phyloP scores from a whole-genome alignment of 2,888 invertebrate genomes.

The Melanargia galathea region DNA sequence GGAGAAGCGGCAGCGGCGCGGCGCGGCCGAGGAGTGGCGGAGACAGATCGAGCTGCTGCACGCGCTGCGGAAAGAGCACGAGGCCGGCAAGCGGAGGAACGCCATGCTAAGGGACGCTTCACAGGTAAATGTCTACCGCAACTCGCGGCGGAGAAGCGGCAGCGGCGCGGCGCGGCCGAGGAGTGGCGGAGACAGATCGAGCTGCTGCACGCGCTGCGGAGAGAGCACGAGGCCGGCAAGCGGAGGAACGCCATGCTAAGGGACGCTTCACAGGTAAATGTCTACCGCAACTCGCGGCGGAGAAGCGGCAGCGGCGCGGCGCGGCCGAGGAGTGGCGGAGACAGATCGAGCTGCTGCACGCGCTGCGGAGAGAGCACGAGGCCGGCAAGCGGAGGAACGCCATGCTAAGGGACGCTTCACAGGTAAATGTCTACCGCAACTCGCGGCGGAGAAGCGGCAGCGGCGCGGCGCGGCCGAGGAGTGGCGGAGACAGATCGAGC shows the following conservation, averaged over 20 bases:
- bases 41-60: slow-evolving; percentile 52
- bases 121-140: slow-evolving; percentile 54
- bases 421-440: too few species aligned
- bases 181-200: slow-evolving; percentile 53
- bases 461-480: too few species aligned
- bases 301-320: too few species aligned
- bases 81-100: slow-evolving; percentile 53
- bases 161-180: slow-evolving; percentile 51
- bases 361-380: too few species aligned
- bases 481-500: too few species aligned
- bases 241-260: slow-evolving; percentile 52
- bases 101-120: slow-evolving; percentile 59
- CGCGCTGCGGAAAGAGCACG: slow-evolving; percentile 50
- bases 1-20: slow-evolving; percentile 54
- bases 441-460: too few species aligned
- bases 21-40: slow-evolving; percentile 53
- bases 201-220: slow-evolving; percentile 50
- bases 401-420: too few species aligned
- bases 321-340: too few species aligned
- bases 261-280: slow-evolving; percentile 60
- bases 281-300: too few species aligned
- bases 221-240: slow-evolving; percentile 54
- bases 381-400: too few species aligned
- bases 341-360: too few species aligned
- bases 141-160: slow-evolving; percentile 63